Percentiles rank a stretch among this genome's conserved stretches.
These are phyloP conservation scores for Cartodere bifasciata DNA, from an alignment of 2,888 invertebrate species.

Conservation along the genomic window DNA sequence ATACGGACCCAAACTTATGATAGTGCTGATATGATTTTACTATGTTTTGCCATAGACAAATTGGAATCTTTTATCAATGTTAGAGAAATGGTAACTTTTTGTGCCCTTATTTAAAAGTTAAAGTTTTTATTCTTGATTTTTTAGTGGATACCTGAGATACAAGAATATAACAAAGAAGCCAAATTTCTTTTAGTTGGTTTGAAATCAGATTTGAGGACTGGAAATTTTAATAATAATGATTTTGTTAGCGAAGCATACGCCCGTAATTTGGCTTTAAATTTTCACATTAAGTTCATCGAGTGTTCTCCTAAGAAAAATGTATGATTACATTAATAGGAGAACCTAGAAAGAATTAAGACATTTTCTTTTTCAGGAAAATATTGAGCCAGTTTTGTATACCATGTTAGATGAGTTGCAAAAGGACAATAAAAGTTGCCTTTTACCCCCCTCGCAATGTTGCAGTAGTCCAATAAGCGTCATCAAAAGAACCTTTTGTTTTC, in stretches of 20 bases:
- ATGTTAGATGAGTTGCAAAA: too few relatives aligned
- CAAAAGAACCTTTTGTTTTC: too few relatives aligned
- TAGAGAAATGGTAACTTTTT: slow-evolving; percentile 13
- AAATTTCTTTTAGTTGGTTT: slow-evolving; percentile 14
- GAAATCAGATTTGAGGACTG: slow-evolving; percentile 15
- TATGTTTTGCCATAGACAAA: slow-evolving; percentile 15
- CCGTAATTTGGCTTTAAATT: slow-evolving; percentile 13
- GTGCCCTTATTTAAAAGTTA: neutral
- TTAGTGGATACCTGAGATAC: slow-evolving; percentile 16
- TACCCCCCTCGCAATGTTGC: too few relatives aligned
- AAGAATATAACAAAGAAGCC: slow-evolving; percentile 10
- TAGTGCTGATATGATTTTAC: slow-evolving; percentile 13
- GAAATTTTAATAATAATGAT: slow-evolving; percentile 13
- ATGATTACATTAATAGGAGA: too few relatives aligned
- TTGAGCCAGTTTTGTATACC: too few relatives aligned
- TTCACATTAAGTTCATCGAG: slow-evolving; percentile 15
- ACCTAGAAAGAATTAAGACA: too few relatives aligned
- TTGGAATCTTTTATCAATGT: slow-evolving; percentile 14
- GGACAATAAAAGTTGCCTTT: too few relatives aligned
- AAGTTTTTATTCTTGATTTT: slow-evolving; percentile 7
- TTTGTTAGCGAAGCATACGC: slow-evolving; percentile 13
- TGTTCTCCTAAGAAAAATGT: slow-evolving; percentile 14
- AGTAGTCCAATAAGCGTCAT: too few relatives aligned
- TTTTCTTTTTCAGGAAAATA: too few relatives aligned
- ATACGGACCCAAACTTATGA: slow-evolving; percentile 13